A percentile compares a stretch with the other conserved stretches of the same genome.
These are phyloP conservation scores for Peromyscus maniculatus DNA, from an alignment of 2,113 vertebrate species.

Conservation along the genomic window DNA sequence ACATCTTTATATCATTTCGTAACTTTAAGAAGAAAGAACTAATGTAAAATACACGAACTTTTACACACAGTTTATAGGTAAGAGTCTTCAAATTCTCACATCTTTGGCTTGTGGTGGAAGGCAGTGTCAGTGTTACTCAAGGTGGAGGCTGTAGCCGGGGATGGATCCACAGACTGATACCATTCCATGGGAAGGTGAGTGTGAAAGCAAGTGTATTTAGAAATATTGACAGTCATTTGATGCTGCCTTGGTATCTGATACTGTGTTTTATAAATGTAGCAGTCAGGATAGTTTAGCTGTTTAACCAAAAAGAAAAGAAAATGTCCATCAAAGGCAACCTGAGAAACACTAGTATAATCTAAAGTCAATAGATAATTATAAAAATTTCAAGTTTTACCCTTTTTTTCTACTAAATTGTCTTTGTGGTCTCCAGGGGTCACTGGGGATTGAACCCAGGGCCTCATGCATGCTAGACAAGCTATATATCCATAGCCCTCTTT, in stretches of 20 bases:
- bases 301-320: not conserved
- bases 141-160: not conserved
- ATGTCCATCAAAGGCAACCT: not conserved
- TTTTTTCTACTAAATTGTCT: not conserved
- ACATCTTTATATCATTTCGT: not conserved
- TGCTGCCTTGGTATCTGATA: not conserved
- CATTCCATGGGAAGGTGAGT: not conserved
- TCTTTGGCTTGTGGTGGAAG: not conserved
- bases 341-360: not conserved
- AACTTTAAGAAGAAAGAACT: constrained; percentile 20
- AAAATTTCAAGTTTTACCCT: not conserved
- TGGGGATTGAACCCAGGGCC: not conserved
- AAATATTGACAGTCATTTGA: not conserved
- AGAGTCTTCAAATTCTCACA: constrained; percentile 13
- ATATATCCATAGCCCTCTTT: not conserved
- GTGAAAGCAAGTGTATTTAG: constrained; percentile 7
- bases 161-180: not conserved
- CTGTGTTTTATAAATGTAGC: not conserved
- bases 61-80: not conserved
- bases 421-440: not conserved
- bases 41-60: not conserved
- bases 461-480: not conserved
- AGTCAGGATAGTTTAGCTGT: not conserved
- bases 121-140: not conserved
- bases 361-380: not conserved